Conservation (phyloP, 2,888 invertebrate genomes). For the Campoletis raptor region DNA sequence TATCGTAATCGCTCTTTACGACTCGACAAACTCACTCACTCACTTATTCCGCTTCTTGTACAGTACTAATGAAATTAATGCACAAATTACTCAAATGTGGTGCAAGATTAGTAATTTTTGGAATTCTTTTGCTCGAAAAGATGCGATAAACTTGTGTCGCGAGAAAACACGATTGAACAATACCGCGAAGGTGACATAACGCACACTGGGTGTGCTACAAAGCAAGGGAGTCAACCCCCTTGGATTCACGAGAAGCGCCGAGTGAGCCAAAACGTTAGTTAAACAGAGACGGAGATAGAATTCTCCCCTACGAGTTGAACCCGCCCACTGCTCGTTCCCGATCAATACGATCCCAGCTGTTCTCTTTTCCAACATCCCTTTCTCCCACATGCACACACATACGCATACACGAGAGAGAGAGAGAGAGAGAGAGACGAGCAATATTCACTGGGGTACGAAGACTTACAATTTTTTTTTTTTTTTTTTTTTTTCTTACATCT, state of each 20-base stretch:
- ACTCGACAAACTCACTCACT: neutral
- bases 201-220: slow-evolving; percentile 68
- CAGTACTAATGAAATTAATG: neutral
- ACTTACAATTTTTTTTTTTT: neutral
- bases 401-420: slow-evolving; percentile 26
- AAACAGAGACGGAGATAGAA: slow-evolving; percentile 28
- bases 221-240: slow-evolving; percentile 61
- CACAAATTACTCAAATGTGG: neutral
- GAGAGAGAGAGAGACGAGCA: neutral
- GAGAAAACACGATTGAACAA: slow-evolving; percentile 71
- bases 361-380: slow-evolving; percentile 81
- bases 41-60: neutral
- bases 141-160: slow-evolving; percentile 13
- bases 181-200: slow-evolving; percentile 81
- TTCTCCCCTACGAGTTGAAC: slow-evolving; percentile 76
- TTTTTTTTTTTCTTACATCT: too few species aligned
- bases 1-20: slow-evolving; percentile 30
- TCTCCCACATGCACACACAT: slow-evolving; percentile 63
- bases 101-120: neutral
- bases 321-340: slow-evolving; percentile 74
- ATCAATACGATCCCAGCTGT: slow-evolving; percentile 84
- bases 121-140: slow-evolving; percentile 3
- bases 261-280: slow-evolving; percentile 35
- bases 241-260: slow-evolving; percentile 60
- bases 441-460: neutral